phyloP scores from a whole-genome alignment of 2,888 invertebrate species.

The Tubulanus polymorphus region DNA sequence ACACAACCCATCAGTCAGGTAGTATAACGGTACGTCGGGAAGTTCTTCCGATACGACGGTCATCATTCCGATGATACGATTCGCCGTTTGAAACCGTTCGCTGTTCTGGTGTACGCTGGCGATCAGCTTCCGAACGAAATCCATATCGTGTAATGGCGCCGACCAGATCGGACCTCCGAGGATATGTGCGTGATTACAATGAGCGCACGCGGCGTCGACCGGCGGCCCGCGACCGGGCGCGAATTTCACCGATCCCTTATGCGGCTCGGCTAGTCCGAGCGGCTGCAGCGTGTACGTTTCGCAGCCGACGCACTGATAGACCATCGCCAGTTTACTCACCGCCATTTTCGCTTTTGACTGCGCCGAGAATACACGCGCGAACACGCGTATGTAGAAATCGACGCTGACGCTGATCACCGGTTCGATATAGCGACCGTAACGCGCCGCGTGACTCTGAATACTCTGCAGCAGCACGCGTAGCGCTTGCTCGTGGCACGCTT shows the following conservation, averaged over 20 bases:
- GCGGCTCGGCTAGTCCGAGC: conserved; percentile 59
- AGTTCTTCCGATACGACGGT: conserved; percentile 75
- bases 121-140: conserved; percentile 71
- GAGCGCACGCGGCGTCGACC: conserved; percentile 65
- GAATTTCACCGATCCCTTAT: conserved; percentile 58
- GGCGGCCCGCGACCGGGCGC: conserved; percentile 68
- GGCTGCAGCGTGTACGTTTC: conserved; percentile 74
- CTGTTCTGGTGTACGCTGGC: conserved; percentile 29
- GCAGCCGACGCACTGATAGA: conserved; percentile 89
- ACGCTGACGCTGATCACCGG: conserved; percentile 87
- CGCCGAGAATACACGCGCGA: conserved; percentile 78
- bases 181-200: conserved; percentile 73
- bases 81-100: conserved; percentile 65
- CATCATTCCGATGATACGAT: conserved; percentile 64
- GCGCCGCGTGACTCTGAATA: conserved; percentile 86
- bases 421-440: conserved; percentile 86
- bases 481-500: conserved; percentile 84
- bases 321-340: conserved; percentile 75
- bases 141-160: conserved; percentile 73
- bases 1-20: conserved; percentile 74
- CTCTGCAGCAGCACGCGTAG: conserved; percentile 86
- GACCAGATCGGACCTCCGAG: conserved; percentile 93
- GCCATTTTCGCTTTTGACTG: conserved; percentile 76
- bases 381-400: conserved; percentile 94
- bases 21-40: conserved; percentile 79